Percentiles rank a stretch among this genome's conserved stretches.
phyloP scores from a whole-genome alignment of 1,140 invertebrate genomes.

The Pantala flavescens region DNA sequence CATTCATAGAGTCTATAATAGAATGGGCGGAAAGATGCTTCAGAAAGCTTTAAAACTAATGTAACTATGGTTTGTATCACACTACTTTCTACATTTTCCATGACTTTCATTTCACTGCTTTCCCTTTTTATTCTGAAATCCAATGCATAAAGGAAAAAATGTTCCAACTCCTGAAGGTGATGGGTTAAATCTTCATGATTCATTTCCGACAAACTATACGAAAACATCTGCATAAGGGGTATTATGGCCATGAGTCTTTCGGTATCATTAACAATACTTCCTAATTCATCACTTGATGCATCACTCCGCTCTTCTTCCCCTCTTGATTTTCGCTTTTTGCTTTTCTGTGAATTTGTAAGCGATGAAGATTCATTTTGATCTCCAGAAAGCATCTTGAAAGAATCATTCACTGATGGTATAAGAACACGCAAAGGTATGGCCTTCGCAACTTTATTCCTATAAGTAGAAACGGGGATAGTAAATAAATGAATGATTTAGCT shows the following conservation, averaged over 20 bases:
- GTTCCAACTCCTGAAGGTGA: conserved; percentile 52
- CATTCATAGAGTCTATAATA: conserved; percentile 81
- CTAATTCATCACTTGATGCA: neutral
- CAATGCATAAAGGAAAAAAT: conserved; percentile 64
- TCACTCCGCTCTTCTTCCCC: neutral
- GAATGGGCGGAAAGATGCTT: conserved; percentile 74
- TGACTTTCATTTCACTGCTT: conserved; percentile 29
- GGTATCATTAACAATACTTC: neutral
- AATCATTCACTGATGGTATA: conserved; percentile 58
- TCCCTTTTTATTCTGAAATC: conserved; percentile 48
- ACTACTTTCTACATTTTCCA: conserved; percentile 51
- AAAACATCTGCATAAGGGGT: conserved; percentile 60
- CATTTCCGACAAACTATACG: conserved; percentile 53
- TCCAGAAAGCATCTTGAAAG: conserved; percentile 49
- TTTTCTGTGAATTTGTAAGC: neutral
- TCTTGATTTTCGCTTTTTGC: neutral
- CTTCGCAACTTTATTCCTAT: conserved; percentile 51
- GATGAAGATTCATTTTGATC: conserved; percentile 33
- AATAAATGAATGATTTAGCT: conserved; percentile 11
- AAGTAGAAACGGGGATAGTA: conserved; percentile 21
- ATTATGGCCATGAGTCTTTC: conserved; percentile 40
- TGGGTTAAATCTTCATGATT: conserved; percentile 47
- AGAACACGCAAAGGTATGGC: conserved; percentile 61
- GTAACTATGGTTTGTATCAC: conserved; percentile 62
- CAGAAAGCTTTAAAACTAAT: conserved; percentile 77